A percentile compares a stretch with the other conserved stretches of the same genome.
These are phyloP conservation scores for Nylanderia fulva DNA, from an alignment of 1,140 invertebrate species.

Conservation along the genomic window DNA sequence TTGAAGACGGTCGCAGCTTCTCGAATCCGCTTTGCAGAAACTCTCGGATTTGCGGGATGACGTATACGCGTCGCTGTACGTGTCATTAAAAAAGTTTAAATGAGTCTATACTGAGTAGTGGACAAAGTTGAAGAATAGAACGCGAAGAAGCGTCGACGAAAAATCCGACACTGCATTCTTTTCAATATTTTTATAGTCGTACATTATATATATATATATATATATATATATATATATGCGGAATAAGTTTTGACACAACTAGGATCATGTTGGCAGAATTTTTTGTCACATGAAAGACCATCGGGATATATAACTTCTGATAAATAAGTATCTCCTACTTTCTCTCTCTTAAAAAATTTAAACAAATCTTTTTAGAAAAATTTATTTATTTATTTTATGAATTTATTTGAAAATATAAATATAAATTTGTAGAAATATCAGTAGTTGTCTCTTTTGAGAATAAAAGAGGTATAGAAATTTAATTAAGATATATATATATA, in stretches of 20 bases:
- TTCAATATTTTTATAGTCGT: background rate
- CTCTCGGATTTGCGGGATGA: background rate
- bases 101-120: constrained; percentile 1
- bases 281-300: too few species aligned
- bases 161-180: background rate
- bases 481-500: too few species aligned
- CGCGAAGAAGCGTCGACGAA: too few species aligned
- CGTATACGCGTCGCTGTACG: background rate
- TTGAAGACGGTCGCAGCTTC: constrained; percentile 5
- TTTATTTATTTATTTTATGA: too few species aligned
- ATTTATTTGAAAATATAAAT: too few species aligned
- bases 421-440: too few species aligned
- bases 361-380: too few species aligned
- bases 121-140: constrained; percentile 24
- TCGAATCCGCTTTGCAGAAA: constrained; percentile 22
- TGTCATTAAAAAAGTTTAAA: constrained; percentile 40
- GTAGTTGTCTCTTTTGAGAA: too few species aligned
- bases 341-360: too few species aligned
- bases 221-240: too few species aligned
- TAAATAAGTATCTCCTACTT: background rate
- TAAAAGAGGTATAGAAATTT: too few species aligned
- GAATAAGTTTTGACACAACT: background rate
- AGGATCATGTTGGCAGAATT: background rate
- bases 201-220: too few species aligned
- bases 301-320: background rate